phyloP scores from a whole-genome alignment of 2,888 invertebrate genomes.

The Eupithecia abbreviata region DNA sequence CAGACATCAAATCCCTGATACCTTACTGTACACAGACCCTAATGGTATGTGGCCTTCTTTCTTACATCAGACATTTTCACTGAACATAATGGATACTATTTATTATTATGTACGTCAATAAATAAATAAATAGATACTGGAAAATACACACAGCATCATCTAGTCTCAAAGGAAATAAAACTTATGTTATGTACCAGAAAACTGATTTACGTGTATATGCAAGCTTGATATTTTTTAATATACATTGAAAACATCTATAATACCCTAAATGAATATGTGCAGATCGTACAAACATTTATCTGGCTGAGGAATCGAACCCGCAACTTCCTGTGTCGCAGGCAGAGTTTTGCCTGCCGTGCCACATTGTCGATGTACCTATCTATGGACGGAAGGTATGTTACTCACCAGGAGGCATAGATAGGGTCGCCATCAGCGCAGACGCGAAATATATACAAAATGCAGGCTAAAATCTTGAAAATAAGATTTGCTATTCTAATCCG shows the following conservation, averaged over 20 bases:
- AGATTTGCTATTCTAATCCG: constrained; percentile 98
- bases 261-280: too few species aligned
- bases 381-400: background rate
- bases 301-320: background rate
- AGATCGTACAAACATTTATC: background rate
- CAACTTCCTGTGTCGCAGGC: too few species aligned
- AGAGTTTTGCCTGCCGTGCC: background rate
- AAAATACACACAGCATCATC: too few species aligned
- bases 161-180: too few species aligned
- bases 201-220: too few species aligned
- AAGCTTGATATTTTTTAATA: too few species aligned
- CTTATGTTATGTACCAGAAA: too few species aligned
- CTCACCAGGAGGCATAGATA: constrained; percentile 94
- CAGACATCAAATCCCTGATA: background rate
- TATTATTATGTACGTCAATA: too few species aligned
- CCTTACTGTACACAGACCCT: background rate
- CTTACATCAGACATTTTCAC: background rate
- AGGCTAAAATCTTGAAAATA: constrained; percentile 98
- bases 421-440: constrained; percentile 95
- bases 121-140: too few species aligned
- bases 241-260: too few species aligned
- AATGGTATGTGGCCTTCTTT: background rate
- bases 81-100: background rate
- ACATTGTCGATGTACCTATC: background rate
- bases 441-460: constrained; percentile 97